Evolutionary conservation across 2,888 invertebrate genomes (phyloP).

Genomic region (Mesochorus sp.): DNA sequence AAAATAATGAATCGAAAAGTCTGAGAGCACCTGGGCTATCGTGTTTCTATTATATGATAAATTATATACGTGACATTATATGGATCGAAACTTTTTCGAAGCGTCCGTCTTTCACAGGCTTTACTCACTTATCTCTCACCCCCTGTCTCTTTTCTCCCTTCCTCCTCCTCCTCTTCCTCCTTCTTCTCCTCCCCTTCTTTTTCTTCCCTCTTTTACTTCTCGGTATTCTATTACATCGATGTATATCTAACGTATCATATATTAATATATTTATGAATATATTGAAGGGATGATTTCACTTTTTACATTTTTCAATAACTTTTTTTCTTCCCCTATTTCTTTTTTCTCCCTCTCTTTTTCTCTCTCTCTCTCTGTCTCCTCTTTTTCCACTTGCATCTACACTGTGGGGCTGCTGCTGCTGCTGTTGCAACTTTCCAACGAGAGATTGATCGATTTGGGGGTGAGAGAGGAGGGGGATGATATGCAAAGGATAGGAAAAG

Average conservation of each 20-base stretch:
- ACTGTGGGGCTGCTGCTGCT: slow-evolving; percentile 16
- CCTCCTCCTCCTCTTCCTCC: background rate
- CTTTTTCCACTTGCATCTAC: background rate
- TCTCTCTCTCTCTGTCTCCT: slow-evolving; percentile 14
- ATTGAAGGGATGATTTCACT: background rate
- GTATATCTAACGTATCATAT: background rate
- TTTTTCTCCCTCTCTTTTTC: slow-evolving; percentile 13
- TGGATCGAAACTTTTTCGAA: slow-evolving; percentile 45
- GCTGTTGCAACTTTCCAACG: slow-evolving; percentile 49
- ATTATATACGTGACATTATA: slow-evolving; percentile 38
- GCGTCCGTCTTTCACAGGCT: slow-evolving; percentile 59
- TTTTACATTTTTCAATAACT: slow-evolving; percentile 30
- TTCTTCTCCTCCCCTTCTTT: background rate
- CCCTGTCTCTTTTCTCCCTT: slow-evolving; percentile 3
- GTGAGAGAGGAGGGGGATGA: background rate
- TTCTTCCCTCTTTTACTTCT: slow-evolving; percentile 4
- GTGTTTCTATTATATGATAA: slow-evolving; percentile 37
- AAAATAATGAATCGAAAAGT: slow-evolving; percentile 29
- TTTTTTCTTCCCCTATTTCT: background rate
- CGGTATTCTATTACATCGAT: slow-evolving; percentile 3
- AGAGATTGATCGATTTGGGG: slow-evolving; percentile 58
- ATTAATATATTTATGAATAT: background rate
- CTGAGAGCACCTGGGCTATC: slow-evolving; percentile 34
- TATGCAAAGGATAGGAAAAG: slow-evolving; percentile 4
- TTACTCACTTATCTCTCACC: slow-evolving; percentile 39